Percentiles rank a stretch among this genome's conserved stretches.
These are phyloP conservation scores for Chaetodon trifasciatus DNA, from an alignment of 2,797 vertebrate genomes.

Conservation along the genomic window DNA sequence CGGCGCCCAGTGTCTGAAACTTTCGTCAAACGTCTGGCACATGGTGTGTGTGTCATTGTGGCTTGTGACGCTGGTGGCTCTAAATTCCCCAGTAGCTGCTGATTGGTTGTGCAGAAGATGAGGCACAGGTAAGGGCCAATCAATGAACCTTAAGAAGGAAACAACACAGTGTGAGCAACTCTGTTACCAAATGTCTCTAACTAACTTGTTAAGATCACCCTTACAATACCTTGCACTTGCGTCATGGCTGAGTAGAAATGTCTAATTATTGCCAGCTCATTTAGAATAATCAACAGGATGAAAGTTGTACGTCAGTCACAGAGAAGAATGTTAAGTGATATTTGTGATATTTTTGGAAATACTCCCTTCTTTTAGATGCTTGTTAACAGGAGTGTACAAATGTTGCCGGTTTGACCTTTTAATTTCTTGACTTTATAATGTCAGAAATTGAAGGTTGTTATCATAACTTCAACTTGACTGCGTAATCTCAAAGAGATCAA, in stretches of 20 bases:
- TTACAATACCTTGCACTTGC: constrained; percentile 76
- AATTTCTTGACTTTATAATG: background rate
- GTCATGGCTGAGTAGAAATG: constrained; percentile 74
- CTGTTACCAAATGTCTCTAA: constrained; percentile 68
- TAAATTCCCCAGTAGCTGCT: constrained; percentile 71
- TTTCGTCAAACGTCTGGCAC: constrained; percentile 86
- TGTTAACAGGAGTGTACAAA: constrained; percentile 3
- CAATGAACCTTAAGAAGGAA: constrained; percentile 55
- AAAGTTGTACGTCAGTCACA: constrained; percentile 47
- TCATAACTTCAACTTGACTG: background rate
- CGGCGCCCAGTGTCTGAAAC: constrained; percentile 81
- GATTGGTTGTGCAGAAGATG: constrained; percentile 76
- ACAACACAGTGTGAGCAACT: constrained; percentile 75
- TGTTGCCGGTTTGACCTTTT: constrained; percentile 3
- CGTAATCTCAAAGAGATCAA: background rate
- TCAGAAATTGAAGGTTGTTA: background rate
- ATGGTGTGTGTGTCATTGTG: constrained; percentile 84
- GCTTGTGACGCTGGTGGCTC: constrained; percentile 82
- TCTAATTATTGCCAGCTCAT: constrained; percentile 74
- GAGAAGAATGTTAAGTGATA: constrained; percentile 15
- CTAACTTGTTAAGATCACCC: constrained; percentile 76
- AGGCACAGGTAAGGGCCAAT: constrained; percentile 81
- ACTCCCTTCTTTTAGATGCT: background rate
- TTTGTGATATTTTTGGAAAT: background rate
- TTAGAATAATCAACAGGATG: constrained; percentile 61